Percentiles rank a stretch among this genome's conserved stretches.
Evolutionary conservation across 2,888 invertebrate genomes (phyloP).

Genomic region (Gonocerus acuteangulatus): DNA sequence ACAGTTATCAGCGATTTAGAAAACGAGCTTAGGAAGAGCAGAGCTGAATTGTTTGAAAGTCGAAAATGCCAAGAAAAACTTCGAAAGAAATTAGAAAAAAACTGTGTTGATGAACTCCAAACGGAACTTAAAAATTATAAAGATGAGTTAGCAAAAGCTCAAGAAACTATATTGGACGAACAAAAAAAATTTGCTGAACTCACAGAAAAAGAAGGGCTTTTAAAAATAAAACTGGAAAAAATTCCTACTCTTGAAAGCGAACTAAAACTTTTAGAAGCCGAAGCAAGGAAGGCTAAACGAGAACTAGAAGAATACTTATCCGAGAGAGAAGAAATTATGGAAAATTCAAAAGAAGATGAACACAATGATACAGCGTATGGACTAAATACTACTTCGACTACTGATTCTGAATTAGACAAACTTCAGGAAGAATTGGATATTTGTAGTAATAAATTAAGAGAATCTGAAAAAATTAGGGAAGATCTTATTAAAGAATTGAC

Average conservation of each 20-base stretch:
- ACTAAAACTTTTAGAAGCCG: conserved; percentile 6
- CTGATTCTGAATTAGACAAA: background rate
- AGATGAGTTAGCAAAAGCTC: conserved; percentile 14
- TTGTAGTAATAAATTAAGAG: background rate
- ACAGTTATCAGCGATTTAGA: conserved; percentile 16
- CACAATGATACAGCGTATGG: background rate
- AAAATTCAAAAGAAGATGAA: conserved; percentile 4
- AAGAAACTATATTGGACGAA: background rate
- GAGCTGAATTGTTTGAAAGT: conserved; percentile 3
- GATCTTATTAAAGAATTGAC: background rate
- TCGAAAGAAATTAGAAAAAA: conserved; percentile 6
- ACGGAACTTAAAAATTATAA: background rate
- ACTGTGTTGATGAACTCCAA: background rate
- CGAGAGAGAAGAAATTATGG: conserved; percentile 9
- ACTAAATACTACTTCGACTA: background rate
- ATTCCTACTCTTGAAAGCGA: conserved; percentile 14
- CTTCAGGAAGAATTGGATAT: background rate
- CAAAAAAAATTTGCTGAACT: conserved; percentile 16
- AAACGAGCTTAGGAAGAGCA: conserved; percentile 15
- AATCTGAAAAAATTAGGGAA: background rate
- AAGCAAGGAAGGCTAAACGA: conserved; percentile 11
- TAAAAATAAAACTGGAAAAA: conserved; percentile 7
- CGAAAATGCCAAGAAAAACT: conserved; percentile 7
- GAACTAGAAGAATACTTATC: background rate
- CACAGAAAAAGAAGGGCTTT: conserved; percentile 8